Base-by-base conservation (phyloP, 2,888 invertebrate genomes). In the Acanthosepion esculentum region DNA sequence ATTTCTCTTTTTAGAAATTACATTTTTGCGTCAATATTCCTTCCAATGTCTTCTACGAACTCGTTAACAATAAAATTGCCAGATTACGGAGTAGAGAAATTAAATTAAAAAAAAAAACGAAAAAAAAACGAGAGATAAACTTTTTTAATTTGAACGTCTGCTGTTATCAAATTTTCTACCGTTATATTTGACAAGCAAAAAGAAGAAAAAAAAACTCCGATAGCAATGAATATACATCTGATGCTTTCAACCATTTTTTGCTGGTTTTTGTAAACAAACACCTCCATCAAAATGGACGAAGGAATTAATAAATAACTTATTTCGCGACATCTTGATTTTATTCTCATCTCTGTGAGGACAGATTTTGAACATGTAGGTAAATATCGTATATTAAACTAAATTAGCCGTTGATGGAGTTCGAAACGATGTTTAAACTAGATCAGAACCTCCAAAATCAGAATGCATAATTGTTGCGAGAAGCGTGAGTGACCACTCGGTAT, bases 321-420 rank as follows among this genome's bases (percentile, higher is more conserved):
- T 78, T 78, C 78, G 78, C 78, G 78, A 78, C 78, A 78, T 78
- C 78, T 78, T 78, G 78, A 78, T 78, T n/a, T 78, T n/a, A 78
- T n/a, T 78, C 78, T n/a, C 78, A 78, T n/a, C 78, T 78, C n/a
- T 8, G 78, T 78, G 78, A 8, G n/a, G 78, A n/a, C 78, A n/a
- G 10, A 10, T n/a, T 78, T 29, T 78, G n/a, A 20, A 59, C 18
- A 59, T 12, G 18, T 59, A 59, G 10, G n/a, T 78, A n/a, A 12
- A n/a, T 78, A 15, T 29, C 12, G 78, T n/a, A 78, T 78, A n/a
- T 8, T 78, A 78, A n/a, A 78, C 78, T 78, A 78, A 78, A 78
- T 78, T 78, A 78, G n/a, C 29, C 10, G n/a, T n/a, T 2, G 15
- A 10, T 15, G 78, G 15, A n/a, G 29, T 78, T 12, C 0, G n/a